A percentile compares a stretch with the other conserved stretches of the same genome.
Conservation (phyloP, 2,888 invertebrate genomes). For the Pelosia muscerda region DNA sequence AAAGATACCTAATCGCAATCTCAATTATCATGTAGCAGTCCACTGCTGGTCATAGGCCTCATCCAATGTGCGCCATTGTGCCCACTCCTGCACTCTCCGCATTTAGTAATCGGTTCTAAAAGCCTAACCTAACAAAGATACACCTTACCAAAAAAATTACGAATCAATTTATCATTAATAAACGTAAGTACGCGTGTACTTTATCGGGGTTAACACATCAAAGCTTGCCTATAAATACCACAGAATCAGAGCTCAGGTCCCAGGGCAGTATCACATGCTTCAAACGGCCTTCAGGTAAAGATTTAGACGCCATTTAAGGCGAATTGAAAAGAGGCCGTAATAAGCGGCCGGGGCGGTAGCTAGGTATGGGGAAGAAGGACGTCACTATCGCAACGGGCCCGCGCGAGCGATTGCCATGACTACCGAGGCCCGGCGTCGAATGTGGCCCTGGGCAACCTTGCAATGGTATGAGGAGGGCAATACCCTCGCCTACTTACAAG, state of each 20-base stretch:
- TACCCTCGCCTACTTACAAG: conserved; percentile 80
- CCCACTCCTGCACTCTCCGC: no score
- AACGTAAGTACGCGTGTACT: conserved; percentile 2
- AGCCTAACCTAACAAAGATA: no score
- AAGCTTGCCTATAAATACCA: conserved; percentile 45
- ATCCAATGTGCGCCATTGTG: no score
- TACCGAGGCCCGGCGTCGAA: conserved; percentile 71
- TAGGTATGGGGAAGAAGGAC: conserved; percentile 56
- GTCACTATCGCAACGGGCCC: conserved; percentile 82
- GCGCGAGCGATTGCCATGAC: conserved; percentile 79
- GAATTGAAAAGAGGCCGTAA: conserved; percentile 80
- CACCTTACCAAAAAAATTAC: not conserved
- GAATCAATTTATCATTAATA: not conserved
- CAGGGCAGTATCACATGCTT: conserved; percentile 60
- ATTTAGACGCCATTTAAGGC: conserved; percentile 78
- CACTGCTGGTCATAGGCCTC: no score
- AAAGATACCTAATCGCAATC: no score
- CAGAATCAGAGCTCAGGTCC: conserved; percentile 51
- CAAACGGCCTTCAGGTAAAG: conserved; percentile 77
- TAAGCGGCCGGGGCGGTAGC: conserved; percentile 64
- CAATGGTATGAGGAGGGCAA: conserved; percentile 87
- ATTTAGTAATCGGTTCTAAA: no score
- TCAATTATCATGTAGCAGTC: no score
- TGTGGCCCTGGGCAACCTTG: conserved; percentile 87
- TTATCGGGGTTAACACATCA: conserved; percentile 12